Base-by-base conservation (phyloP, 1,140 invertebrate species). In the Pomacea maculata region DNA sequence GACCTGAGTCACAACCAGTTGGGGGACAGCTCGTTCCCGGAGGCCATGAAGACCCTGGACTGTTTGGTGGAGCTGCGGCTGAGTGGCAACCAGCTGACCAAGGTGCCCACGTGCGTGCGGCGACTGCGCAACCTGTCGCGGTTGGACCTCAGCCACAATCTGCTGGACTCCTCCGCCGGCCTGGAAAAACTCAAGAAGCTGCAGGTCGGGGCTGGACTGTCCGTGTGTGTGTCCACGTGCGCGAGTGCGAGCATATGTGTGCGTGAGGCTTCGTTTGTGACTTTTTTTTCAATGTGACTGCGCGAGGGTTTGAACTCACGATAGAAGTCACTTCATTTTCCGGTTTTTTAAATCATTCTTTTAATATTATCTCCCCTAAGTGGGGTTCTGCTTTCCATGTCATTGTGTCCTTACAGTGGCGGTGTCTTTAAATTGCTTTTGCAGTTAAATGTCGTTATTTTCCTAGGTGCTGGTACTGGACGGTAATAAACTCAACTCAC, bases 1-100 rank as follows among this genome's bases (percentile, higher is more conserved):
- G 90, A 89, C 78, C 79, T 91, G 45, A 85, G 88, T 61, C 79
- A 86, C 75, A 90, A 90, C 79, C 71, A 82, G n/a, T 83, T 90
- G 11, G 63, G 71, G 0, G 90, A 91, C 76, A 73, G 79, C 34
- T 85, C 85, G 57, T 81, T 91, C 74, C 86, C 88, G 21, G 87
- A 90, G 5, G 79, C 84, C 2, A 85, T 90, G 65, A 84, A 85
- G 77, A 81, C 75, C 17, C 70, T 90, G 57, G 86, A 88, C 61
- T 72, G 84, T 70, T 83, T 91, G 57, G 78, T 88, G 14, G 90
- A 91, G 73, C 77, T 91, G 17, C 82, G 86, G 25, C 84, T 90
- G 7, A 86, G 85, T 67, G 81, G 82, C 73, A 91, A 91, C 81
- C 84, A 85, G 61, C 82, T 91, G 54, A 86, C 87, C 10, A 85